Base-by-base conservation (phyloP, 2,113 vertebrate genomes). In the Platycercus adscitus region DNA sequence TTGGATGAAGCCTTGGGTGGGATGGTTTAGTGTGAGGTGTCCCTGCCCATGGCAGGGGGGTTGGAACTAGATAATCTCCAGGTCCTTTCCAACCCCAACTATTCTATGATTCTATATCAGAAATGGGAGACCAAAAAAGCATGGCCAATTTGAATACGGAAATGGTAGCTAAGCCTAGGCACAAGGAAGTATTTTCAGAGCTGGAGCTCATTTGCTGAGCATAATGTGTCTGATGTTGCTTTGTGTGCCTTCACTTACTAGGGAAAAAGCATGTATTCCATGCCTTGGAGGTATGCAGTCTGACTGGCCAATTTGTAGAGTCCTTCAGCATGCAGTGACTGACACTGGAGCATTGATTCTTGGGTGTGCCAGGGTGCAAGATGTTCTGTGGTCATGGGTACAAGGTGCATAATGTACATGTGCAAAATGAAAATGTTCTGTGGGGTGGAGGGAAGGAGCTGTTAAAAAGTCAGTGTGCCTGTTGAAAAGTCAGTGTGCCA, bases 211-310 rank as follows among this genome's bases (percentile, higher is more conserved):
- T 64, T 88, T 7, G 5, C 39, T 35, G 72, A 75, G n/a, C 41
- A 18, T 28, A 46, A 10, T 24, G 8, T 35, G 13, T 44, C 3
- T 85, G 35, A 49, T 6, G 3, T 5, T 39, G 25, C 41, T 85
- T 65, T 82, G 29, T 56, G 13, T 71, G 26, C 35, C 49, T 89
- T 78, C 24, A 13, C 11, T 10, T 41, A 11, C 20, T 46, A 31
- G 5, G 33, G 23, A 11, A 61, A 52, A 88, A 79, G 12, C 50
- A 49, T 0, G 0, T 88, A 55, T 72, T 12, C 29, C 1, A 0
- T 78, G 53, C 55, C 52, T 75, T 84, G 52, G 68, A 75, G 28
- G 43, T 35, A 20, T 64, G 77, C 47, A 61, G 28, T 44, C 55
- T 73, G 52, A n/a, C 69, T 91, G 55, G 10, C 33, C n/a, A 29